Evolutionary conservation across 2,888 invertebrate genomes (phyloP).

Genomic region (Ommatoiulus sabulosus): DNA sequence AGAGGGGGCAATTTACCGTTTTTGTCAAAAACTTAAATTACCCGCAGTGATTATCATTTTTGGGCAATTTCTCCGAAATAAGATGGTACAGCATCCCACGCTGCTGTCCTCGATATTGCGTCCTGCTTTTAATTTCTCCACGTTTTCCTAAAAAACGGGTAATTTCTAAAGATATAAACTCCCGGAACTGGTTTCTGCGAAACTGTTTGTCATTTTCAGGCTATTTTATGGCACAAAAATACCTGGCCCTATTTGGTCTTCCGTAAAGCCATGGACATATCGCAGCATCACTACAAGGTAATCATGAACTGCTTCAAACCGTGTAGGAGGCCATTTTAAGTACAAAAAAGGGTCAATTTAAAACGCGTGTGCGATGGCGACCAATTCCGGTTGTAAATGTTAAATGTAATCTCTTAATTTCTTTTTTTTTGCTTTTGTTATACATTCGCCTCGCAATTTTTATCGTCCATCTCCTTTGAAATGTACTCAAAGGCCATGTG

Average conservation of each 20-base stretch:
- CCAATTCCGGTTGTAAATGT: no score
- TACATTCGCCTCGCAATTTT: no score
- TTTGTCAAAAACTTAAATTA: neutral
- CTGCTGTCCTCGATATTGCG: neutral
- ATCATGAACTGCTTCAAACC: no score
- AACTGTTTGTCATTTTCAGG: neutral
- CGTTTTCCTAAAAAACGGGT: neutral
- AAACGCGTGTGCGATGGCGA: no score
- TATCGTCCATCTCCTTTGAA: neutral
- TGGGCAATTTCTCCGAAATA: neutral
- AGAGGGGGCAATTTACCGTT: neutral
- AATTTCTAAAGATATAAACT: neutral
- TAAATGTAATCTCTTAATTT: no score
- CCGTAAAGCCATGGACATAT: neutral
- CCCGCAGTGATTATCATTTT: neutral
- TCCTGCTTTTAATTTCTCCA: neutral
- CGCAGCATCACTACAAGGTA: no score
- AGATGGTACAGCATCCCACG: constrained; percentile 17
- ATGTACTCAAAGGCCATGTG: neutral
- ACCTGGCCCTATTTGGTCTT: neutral
- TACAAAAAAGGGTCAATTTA: no score
- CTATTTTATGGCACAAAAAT: neutral
- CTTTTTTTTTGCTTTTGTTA: no score
- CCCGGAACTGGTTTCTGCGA: constrained; percentile 4
- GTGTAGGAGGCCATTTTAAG: no score